These are phyloP conservation scores for Rhyzopertha dominica DNA, from an alignment of 1,140 invertebrate species.

Conservation along the genomic window DNA sequence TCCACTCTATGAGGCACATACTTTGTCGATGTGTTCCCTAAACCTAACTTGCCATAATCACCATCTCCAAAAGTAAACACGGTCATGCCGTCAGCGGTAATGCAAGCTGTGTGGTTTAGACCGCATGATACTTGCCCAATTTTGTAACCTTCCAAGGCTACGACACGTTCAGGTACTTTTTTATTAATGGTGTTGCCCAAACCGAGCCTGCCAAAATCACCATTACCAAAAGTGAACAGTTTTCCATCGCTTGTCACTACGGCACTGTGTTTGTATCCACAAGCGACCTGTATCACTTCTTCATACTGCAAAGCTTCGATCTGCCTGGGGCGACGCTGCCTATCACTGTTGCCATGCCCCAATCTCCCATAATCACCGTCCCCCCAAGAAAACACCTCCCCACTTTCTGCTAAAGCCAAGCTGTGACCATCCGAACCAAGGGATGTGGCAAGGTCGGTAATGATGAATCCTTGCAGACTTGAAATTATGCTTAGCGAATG, in stretches of 20 bases:
- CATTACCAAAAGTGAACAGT: conserved; percentile 64
- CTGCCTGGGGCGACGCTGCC: conserved; percentile 59
- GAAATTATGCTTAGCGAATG: conserved; percentile 59
- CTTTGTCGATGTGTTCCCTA: conserved; percentile 54
- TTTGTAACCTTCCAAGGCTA: conserved; percentile 46
- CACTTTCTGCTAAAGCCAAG: conserved; percentile 82
- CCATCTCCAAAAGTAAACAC: conserved; percentile 67
- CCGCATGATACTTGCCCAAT: conserved; percentile 53
- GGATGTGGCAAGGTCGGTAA: conserved; percentile 60
- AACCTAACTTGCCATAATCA: conserved; percentile 62
- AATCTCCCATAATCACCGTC: conserved; percentile 83
- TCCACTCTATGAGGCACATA: conserved; percentile 55
- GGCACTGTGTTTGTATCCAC: conserved; percentile 66
- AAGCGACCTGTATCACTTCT: conserved; percentile 59
- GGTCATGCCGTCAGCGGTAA: conserved; percentile 53
- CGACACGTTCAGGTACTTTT: conserved; percentile 57
- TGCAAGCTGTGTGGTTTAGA: conserved; percentile 60
- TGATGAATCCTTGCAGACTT: conserved; percentile 63
- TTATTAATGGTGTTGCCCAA: conserved; percentile 58
- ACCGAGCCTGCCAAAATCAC: conserved; percentile 62
- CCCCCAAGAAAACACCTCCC: conserved; percentile 83
- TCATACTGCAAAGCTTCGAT: conserved; percentile 62
- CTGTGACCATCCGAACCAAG: conserved; percentile 96
- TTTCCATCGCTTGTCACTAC: conserved; percentile 62
- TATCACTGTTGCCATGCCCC: conserved; percentile 63